phyloP scores from a whole-genome alignment of 2,113 vertebrate genomes.

The Natator depressus region DNA sequence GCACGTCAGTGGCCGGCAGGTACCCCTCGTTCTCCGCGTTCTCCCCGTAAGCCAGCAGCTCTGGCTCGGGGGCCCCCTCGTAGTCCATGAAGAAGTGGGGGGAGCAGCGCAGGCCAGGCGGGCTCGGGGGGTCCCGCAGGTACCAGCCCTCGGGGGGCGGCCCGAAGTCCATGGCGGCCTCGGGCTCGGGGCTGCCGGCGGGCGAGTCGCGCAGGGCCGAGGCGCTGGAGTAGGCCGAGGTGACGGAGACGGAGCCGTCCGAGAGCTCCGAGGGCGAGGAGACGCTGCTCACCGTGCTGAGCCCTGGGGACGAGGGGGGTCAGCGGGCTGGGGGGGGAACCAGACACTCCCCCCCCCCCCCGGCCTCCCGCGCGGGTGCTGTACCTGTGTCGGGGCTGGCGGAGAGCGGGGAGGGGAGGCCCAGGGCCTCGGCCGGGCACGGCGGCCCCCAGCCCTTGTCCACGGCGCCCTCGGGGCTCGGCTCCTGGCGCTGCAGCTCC shows the following conservation, averaged over 20 bases:
- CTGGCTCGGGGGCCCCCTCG: conserved; percentile 35
- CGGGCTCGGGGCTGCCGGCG: conserved; percentile 75
- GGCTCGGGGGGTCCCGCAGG: conserved; percentile 5
- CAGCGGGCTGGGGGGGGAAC: background rate
- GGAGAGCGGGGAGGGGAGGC: conserved; percentile 79
- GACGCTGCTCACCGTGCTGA: conserved; percentile 85
- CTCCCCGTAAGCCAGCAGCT: conserved; percentile 72
- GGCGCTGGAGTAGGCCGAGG: conserved; percentile 87
- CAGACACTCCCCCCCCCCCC: background rate
- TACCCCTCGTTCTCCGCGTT: conserved; percentile 81
- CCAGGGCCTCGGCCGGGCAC: background rate
- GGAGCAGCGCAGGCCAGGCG: background rate
- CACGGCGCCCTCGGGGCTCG: background rate
- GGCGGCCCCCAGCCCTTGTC: background rate
- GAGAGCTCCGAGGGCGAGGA: conserved; percentile 83
- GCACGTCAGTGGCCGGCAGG: conserved; percentile 77
- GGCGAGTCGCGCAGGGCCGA: conserved; percentile 76
- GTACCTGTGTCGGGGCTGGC: conserved; percentile 90
- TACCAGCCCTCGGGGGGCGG: background rate
- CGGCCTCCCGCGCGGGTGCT: background rate
- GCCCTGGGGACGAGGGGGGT: conserved; percentile 64
- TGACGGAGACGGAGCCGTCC: conserved; percentile 77
- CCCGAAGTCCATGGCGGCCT: conserved; percentile 38
- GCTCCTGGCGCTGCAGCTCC: conserved; percentile 82
- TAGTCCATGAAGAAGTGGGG: conserved; percentile 82